A percentile compares a stretch with the other conserved stretches of the same genome.
These are phyloP conservation scores for Lepidonotus clava DNA, from an alignment of 2,888 invertebrate species.

Conservation along the genomic window DNA sequence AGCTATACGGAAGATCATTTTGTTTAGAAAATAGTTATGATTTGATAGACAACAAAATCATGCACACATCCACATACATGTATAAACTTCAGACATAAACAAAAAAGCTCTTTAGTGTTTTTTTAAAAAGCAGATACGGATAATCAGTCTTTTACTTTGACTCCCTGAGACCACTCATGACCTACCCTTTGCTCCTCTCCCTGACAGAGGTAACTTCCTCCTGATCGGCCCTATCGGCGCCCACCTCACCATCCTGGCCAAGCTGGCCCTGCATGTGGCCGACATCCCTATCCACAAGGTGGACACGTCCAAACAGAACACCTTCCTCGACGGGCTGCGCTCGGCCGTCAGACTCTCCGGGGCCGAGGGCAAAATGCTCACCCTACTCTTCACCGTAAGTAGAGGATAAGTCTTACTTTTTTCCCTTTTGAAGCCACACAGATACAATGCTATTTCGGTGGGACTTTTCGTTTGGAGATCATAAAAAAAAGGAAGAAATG, in stretches of 20 bases:
- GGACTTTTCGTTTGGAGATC: no score
- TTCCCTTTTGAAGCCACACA: no score
- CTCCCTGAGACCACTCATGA: background rate
- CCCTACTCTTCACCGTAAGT: slow-evolving; percentile 79
- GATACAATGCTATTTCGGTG: no score
- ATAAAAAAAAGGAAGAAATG: no score
- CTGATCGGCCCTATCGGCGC: slow-evolving; percentile 79
- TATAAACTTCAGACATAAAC: no score
- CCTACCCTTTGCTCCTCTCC: no score
- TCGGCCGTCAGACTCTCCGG: slow-evolving; percentile 79
- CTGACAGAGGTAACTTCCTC: slow-evolving; percentile 78
- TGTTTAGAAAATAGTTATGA: no score
- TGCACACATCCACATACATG: no score
- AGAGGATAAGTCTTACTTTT: no score
- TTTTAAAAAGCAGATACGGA: background rate
- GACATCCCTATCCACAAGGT: slow-evolving; percentile 78
- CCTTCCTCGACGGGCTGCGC: slow-evolving; percentile 80
- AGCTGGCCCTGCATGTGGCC: slow-evolving; percentile 79
- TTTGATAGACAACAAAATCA: no score
- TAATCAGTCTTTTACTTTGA: background rate
- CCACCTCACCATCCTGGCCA: slow-evolving; percentile 78
- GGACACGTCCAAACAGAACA: slow-evolving; percentile 78
- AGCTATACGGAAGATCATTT: no score
- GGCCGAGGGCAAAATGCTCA: slow-evolving; percentile 78
- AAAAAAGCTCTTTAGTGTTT: background rate